A percentile compares a stretch with the other conserved stretches of the same genome.
Evolutionary conservation across 2,888 invertebrate species (phyloP).

Genomic region (Aethes cnicana): DNA sequence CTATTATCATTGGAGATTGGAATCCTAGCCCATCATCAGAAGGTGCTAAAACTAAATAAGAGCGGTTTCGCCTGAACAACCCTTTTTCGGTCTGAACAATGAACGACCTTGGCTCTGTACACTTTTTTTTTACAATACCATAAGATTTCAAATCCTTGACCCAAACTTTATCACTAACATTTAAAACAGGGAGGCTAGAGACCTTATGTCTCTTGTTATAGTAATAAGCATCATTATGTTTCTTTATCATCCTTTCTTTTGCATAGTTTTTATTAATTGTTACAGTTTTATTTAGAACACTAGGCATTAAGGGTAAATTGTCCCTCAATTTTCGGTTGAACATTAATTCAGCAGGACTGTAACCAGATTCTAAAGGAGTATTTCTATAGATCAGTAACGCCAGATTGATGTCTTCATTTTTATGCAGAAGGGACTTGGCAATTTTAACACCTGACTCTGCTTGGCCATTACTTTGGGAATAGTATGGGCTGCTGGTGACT

Average conservation of each 20-base stretch:
- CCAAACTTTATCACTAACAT: background rate
- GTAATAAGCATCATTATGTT: background rate
- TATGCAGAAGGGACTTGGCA: no score
- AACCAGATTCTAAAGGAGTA: constrained; percentile 13
- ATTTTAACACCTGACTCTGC: constrained; percentile 26
- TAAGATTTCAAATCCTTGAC: background rate
- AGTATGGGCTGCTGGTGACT: constrained; percentile 25
- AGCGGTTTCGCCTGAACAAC: background rate
- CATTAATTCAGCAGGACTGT: constrained; percentile 16
- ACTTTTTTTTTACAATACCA: background rate
- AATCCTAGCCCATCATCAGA: no score
- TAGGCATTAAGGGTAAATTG: background rate
- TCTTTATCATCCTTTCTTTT: background rate
- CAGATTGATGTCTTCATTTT: constrained; percentile 15
- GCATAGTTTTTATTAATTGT: background rate
- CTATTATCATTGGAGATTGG: no score
- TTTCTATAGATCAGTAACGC: constrained; percentile 20
- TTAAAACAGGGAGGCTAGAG: background rate
- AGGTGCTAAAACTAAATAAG: background rate
- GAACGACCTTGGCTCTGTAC: background rate
- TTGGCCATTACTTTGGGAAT: constrained; percentile 18
- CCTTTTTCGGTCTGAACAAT: background rate
- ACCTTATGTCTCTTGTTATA: background rate
- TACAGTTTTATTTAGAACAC: background rate
- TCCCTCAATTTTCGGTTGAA: constrained; percentile 1